A percentile compares a stretch with the other conserved stretches of the same genome.
These are phyloP conservation scores for Etheostoma cragini DNA, from an alignment of 2,113 vertebrate species.

Conservation along the genomic window DNA sequence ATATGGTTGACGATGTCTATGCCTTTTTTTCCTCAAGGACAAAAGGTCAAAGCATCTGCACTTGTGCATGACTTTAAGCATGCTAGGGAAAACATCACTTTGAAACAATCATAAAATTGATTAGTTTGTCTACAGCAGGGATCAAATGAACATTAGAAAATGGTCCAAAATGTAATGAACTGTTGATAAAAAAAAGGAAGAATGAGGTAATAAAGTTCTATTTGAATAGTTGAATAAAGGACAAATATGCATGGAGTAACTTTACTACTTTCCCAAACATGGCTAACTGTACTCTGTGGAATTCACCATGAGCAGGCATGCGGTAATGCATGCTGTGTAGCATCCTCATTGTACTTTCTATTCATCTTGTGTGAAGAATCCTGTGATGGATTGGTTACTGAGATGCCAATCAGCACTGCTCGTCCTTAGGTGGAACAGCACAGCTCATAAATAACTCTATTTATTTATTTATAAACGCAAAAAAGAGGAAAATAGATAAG, in stretches of 20 bases:
- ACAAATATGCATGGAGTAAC: not conserved
- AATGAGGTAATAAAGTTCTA: not conserved
- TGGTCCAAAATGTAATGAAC: not conserved
- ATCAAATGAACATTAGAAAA: not conserved
- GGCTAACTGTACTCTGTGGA: not conserved
- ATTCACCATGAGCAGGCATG: slow-evolving; percentile 36
- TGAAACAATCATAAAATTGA: not conserved
- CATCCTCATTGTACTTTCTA: slow-evolving; percentile 38
- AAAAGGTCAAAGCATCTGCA: slow-evolving; percentile 5
- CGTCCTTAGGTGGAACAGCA: slow-evolving; percentile 31
- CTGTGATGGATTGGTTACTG: slow-evolving; percentile 54
- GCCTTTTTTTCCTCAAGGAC: not conserved
- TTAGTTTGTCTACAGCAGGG: not conserved
- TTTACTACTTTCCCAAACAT: not conserved
- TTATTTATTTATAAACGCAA: no score
- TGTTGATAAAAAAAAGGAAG: not conserved
- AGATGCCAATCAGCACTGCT: slow-evolving; percentile 58
- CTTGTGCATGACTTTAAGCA: not conserved
- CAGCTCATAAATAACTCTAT: slow-evolving; percentile 52
- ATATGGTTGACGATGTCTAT: slow-evolving; percentile 10
- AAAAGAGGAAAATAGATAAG: not conserved
- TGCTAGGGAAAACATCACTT: not conserved
- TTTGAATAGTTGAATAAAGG: slow-evolving; percentile 6
- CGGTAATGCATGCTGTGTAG: slow-evolving; percentile 33
- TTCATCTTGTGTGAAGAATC: slow-evolving; percentile 54